A percentile compares a stretch with the other conserved stretches of the same genome.
phyloP scores from a whole-genome alignment of 2,113 vertebrate genomes.

The Hiodon alosoides region DNA sequence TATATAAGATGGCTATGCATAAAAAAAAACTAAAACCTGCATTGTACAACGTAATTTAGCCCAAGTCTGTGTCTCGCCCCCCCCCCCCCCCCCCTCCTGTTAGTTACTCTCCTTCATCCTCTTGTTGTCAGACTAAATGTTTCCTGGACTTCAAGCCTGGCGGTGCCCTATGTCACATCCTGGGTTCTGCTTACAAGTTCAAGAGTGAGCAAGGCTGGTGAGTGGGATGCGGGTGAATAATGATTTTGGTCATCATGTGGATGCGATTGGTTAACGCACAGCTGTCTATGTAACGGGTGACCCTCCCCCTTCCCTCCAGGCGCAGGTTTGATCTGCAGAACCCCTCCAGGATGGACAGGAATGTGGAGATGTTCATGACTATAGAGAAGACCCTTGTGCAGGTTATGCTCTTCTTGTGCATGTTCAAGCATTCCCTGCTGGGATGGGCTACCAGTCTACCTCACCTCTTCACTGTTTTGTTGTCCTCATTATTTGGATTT shows the following conservation, averaged over 20 bases:
- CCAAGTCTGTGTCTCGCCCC: not conserved
- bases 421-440: not conserved
- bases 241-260: not conserved
- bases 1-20: too few relatives aligned
- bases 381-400: constrained; percentile 88
- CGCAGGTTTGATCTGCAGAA: constrained; percentile 93
- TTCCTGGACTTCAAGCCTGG: constrained; percentile 90
- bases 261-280: not conserved
- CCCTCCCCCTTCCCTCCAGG: constrained; percentile 53
- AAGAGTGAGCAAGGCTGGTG: constrained; percentile 96
- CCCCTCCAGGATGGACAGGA: constrained; percentile 86
- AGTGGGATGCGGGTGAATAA: constrained; percentile 42
- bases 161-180: constrained; percentile 89
- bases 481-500: too few relatives aligned
- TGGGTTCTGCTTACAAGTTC: constrained; percentile 92
- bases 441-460: not conserved
- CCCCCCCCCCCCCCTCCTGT: not conserved
- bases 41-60: too few relatives aligned
- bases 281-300: not conserved
- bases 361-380: constrained; percentile 91
- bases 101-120: not conserved
- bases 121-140: constrained; percentile 72
- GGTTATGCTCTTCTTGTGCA: constrained; percentile 49
- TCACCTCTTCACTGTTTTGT: not conserved
- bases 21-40: too few relatives aligned